These are phyloP conservation scores for Alligator mississippiensis DNA, from an alignment of 2,113 vertebrate genomes.

Conservation along the genomic window DNA sequence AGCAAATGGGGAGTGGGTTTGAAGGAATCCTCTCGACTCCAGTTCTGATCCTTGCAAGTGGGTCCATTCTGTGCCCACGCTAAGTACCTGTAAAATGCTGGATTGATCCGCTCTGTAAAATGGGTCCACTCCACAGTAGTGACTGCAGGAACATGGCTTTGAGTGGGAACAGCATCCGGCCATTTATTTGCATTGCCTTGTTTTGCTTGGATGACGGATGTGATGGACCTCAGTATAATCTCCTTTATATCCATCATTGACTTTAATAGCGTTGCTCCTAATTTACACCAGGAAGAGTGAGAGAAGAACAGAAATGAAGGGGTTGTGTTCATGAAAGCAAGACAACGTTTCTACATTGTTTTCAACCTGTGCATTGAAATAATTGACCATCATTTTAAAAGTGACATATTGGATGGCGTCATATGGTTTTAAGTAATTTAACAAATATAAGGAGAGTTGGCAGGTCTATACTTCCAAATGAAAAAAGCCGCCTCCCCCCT, in stretches of 20 bases:
- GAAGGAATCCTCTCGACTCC: background rate
- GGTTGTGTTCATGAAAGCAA: background rate
- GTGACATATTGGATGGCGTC: constrained; percentile 7
- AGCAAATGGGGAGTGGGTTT: background rate
- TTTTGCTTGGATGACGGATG: background rate
- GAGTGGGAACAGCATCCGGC: background rate
- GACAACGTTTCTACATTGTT: background rate
- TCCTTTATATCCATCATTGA: rapidly evolving
- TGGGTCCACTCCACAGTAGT: background rate
- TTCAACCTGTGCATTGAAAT: background rate
- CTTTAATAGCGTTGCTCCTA: background rate
- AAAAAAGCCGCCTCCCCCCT: background rate
- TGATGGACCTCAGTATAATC: background rate
- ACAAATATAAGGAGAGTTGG: too few relatives aligned
- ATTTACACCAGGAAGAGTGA: background rate
- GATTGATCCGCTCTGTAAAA: background rate
- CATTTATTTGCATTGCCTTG: background rate
- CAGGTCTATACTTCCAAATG: background rate
- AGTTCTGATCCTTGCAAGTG: background rate
- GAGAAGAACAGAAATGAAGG: background rate
- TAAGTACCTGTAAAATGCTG: background rate
- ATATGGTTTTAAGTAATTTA: background rate
- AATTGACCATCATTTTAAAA: constrained; percentile 1
- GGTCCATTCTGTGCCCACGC: background rate
- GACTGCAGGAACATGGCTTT: background rate